Evolutionary conservation across 1,140 invertebrate species (phyloP).

Genomic region (Lepidurus couesii): DNA sequence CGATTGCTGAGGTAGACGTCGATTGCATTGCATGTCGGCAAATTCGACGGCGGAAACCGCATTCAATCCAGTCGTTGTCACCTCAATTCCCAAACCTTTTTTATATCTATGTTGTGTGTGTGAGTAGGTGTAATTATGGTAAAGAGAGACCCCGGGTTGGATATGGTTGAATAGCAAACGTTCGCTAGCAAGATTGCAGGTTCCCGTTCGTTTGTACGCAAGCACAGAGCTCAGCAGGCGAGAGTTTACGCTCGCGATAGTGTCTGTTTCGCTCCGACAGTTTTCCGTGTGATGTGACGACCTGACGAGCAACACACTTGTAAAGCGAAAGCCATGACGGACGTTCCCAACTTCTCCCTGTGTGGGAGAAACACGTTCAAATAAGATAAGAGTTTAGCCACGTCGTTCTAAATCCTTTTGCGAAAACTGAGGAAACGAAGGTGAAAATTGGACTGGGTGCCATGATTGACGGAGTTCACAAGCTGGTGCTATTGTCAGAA

Average conservation of each 20-base stretch:
- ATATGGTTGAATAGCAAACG: not conserved
- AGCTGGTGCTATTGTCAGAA: not conserved
- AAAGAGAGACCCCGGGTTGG: not conserved
- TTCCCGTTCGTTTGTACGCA: not conserved
- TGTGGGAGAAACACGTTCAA: no score
- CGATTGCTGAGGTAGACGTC: not conserved
- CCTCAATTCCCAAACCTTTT: not conserved
- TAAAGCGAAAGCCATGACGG: not conserved
- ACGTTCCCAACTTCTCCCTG: no score
- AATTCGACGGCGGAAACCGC: slow-evolving; percentile 3
- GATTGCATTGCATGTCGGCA: not conserved
- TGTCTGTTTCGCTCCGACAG: not conserved
- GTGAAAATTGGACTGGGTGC: not conserved
- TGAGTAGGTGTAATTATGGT: not conserved
- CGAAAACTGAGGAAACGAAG: not conserved
- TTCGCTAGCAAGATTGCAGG: not conserved
- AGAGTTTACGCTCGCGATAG: not conserved
- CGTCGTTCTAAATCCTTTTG: not conserved
- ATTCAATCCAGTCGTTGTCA: not conserved
- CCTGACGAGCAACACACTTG: not conserved
- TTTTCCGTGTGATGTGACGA: not conserved
- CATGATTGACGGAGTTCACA: not conserved
- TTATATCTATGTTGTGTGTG: not conserved
- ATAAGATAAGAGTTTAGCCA: not conserved
- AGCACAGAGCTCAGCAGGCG: not conserved